Base-by-base conservation (phyloP, 2,888 invertebrate species). In the Hypsopygia costalis region DNA sequence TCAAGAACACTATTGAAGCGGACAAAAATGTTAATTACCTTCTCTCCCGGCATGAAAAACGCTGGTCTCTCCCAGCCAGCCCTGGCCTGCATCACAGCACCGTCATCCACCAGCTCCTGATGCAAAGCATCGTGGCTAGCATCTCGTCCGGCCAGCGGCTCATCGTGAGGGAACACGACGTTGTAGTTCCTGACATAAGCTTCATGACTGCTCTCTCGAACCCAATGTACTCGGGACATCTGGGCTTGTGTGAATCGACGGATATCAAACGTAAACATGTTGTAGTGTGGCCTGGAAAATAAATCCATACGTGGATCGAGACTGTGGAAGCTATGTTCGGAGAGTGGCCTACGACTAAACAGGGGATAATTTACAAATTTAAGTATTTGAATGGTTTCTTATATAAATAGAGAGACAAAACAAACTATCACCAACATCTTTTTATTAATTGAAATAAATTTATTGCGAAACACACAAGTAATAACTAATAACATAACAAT, bases 11-110 rank as follows among this genome's bases (percentile, higher is more conserved):
- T n/a, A n/a, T n/a, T n/a, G n/a, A n/a, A n/a, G n/a, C n/a, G n/a
- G n/a, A n/a, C n/a, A n/a, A n/a, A n/a, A n/a, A n/a, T n/a, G n/a
- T n/a, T n/a, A n/a, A 16, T 3, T 16, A 81, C 82, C 71, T 69
- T 82, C 46, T 86, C 75, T 1, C 83, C 85, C 0, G 78, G 76
- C 36, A 93, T 64, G 62, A 93, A 97, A 91, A 95, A 97, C 0
- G 94, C 96, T 0, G 97, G 97, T 46, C 97, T 83, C 70, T 97
- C 97, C 95, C 96, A 97, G 0, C 97, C 95, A 36, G 93, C 94
- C 5, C 95, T 91, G 58, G 96, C 93, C 71, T 97, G 95, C 94
- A 95, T 97, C 16, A 97, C 93, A 0, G 97, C 97, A 0, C 97
- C 97, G 39, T 91, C 90, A 7, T 93, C 90, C 10, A 94, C 81